Evolutionary conservation across 2,888 invertebrate species (phyloP).

Genomic region (Yponomeuta plumbellus): DNA sequence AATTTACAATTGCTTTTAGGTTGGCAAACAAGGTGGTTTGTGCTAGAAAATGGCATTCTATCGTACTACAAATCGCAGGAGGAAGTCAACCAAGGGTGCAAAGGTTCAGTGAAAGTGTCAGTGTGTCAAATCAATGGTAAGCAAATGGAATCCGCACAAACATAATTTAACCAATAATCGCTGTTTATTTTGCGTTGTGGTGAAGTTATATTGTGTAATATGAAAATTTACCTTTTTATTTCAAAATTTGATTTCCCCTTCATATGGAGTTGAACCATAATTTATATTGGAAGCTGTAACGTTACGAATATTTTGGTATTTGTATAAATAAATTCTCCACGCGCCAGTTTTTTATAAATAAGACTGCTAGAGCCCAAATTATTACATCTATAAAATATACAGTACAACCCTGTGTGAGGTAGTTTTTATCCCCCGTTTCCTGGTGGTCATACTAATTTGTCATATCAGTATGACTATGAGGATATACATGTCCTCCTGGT

Average conservation of each 20-base stretch:
- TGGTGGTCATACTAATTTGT: no score
- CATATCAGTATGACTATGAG: no score
- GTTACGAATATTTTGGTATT: no score
- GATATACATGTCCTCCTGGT: no score
- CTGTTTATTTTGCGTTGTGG: neutral
- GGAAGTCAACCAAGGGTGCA: conserved; percentile 88
- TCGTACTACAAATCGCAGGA: conserved; percentile 90
- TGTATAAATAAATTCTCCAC: no score
- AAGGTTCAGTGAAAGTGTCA: conserved; percentile 88
- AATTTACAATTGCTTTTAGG: conserved; percentile 62
- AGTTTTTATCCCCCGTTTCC: no score
- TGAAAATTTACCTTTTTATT: neutral
- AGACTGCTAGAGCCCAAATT: no score
- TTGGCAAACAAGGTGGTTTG: conserved; percentile 92
- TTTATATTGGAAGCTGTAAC: no score
- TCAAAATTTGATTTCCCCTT: neutral
- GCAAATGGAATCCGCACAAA: conserved; percentile 23
- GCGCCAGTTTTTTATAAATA: no score
- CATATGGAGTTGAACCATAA: neutral
- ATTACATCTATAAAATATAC: no score
- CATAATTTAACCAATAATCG: neutral
- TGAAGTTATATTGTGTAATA: neutral
- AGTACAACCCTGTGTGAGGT: no score
- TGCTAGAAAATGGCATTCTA: conserved; percentile 85
- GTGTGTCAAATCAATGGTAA: conserved; percentile 89